A percentile compares a stretch with the other conserved stretches of the same genome.
Conservation (phyloP, 2,888 invertebrate genomes). For the Stenolophus ochropezus region DNA sequence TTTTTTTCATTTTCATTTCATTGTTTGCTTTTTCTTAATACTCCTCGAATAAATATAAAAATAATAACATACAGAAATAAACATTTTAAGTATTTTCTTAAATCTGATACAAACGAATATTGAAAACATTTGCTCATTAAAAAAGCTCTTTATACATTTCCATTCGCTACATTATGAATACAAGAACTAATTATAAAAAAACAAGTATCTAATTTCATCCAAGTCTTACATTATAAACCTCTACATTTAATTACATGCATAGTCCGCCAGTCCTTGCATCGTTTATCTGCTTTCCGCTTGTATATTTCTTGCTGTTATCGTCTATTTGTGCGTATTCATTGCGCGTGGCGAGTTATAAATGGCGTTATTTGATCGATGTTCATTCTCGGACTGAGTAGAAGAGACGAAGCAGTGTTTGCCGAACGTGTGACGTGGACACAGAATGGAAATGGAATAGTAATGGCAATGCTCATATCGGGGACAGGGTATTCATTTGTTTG, state of each 20-base stretch:
- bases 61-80: too few species aligned
- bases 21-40: too few species aligned
- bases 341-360: slow-evolving; percentile 34
- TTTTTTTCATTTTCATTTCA: too few species aligned
- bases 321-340: slow-evolving; percentile 39
- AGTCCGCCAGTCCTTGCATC: not conserved
- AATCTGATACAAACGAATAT: too few species aligned
- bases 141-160: too few species aligned
- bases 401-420: slow-evolving; percentile 16
- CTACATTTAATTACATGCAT: slow-evolving; percentile 8
- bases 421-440: slow-evolving; percentile 30
- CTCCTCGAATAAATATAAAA: too few species aligned
- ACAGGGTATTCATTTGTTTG: slow-evolving; percentile 33
- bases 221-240: not conserved
- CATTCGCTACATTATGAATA: not conserved
- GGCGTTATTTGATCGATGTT: slow-evolving; percentile 36
- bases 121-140: too few species aligned
- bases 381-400: slow-evolving; percentile 33
- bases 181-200: not conserved
- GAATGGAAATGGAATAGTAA: slow-evolving; percentile 25
- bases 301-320: slow-evolving; percentile 8
- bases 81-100: too few species aligned
- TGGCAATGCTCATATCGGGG: slow-evolving; percentile 15
- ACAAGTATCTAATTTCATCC: not conserved
- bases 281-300: not conserved